A percentile compares a stretch with the other conserved stretches of the same genome.
Conservation (phyloP, 1,140 invertebrate species). For the Drosophila kurseongensis region DNA sequence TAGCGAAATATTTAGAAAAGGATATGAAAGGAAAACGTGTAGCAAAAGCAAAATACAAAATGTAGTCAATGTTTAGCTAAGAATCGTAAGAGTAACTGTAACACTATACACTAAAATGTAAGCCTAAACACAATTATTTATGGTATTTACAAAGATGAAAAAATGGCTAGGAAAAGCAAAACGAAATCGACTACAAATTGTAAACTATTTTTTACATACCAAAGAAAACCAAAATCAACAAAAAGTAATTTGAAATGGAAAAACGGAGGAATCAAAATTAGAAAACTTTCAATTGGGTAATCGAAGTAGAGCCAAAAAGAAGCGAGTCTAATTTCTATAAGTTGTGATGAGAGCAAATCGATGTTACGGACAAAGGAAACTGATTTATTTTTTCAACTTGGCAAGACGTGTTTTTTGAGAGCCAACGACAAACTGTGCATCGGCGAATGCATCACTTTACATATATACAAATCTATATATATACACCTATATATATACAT, state of each 20-base stretch:
- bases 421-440: constrained; percentile 59
- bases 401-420: constrained; percentile 68
- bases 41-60: constrained; percentile 78
- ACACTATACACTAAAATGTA: constrained; percentile 77
- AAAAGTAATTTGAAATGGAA: constrained; percentile 20
- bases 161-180: constrained; percentile 15
- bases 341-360: constrained; percentile 73
- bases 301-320: constrained; percentile 19
- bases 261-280: constrained; percentile 51
- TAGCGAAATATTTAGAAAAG: constrained; percentile 77
- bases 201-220: constrained; percentile 80
- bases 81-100: constrained; percentile 74
- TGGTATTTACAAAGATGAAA: constrained; percentile 65
- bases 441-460: constrained; percentile 58
- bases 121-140: constrained; percentile 79
- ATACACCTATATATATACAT: constrained; percentile 50
- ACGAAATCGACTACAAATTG: constrained; percentile 64
- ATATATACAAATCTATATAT: constrained; percentile 70
- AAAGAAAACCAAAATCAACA: constrained; percentile 33
- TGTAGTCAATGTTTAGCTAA: constrained; percentile 81
- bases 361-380: constrained; percentile 73
- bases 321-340: constrained; percentile 76
- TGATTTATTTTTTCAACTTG: constrained; percentile 80
- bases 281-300: constrained; percentile 47
- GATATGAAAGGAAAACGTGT: constrained; percentile 49